Conservation (phyloP, 2,797 vertebrate genomes). For the Monodelphis domestica region DNA sequence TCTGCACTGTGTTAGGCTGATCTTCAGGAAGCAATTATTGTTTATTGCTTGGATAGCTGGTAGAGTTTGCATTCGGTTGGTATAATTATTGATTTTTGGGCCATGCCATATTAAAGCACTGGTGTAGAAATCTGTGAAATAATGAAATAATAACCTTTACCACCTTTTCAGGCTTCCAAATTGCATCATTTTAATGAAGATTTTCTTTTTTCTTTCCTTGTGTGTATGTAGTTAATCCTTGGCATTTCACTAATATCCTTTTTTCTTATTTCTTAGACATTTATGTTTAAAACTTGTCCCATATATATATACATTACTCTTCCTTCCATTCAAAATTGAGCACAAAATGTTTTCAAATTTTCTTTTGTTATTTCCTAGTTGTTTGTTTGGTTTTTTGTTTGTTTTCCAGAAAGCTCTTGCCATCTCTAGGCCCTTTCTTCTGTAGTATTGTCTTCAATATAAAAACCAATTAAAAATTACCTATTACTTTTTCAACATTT, state of each 20-base stretch:
- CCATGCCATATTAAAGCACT: not conserved
- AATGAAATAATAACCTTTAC: not conserved
- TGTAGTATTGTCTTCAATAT: too few species aligned
- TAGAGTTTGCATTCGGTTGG: too few species aligned
- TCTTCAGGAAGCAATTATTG: not conserved
- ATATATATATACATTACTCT: not conserved
- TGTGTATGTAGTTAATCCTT: not conserved
- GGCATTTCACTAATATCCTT: not conserved
- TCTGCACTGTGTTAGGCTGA: not conserved
- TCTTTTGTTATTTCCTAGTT: not conserved
- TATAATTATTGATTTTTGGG: not conserved
- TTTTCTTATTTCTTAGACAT: not conserved
- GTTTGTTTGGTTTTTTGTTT: too few species aligned
- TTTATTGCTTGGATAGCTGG: not conserved
- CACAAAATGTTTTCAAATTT: not conserved
- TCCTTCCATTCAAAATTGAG: not conserved
- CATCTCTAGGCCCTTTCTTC: not conserved
- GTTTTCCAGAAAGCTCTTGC: not conserved
- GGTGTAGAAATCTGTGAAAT: not conserved
- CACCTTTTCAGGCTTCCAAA: not conserved
- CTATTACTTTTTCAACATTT: not conserved
- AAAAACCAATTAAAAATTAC: not conserved
- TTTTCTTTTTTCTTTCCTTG: not conserved
- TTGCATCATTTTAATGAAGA: not conserved
- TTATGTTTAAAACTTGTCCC: not conserved